These are phyloP conservation scores for Camponotus floridanus DNA, from an alignment of 1,140 invertebrate genomes.

Conservation along the genomic window DNA sequence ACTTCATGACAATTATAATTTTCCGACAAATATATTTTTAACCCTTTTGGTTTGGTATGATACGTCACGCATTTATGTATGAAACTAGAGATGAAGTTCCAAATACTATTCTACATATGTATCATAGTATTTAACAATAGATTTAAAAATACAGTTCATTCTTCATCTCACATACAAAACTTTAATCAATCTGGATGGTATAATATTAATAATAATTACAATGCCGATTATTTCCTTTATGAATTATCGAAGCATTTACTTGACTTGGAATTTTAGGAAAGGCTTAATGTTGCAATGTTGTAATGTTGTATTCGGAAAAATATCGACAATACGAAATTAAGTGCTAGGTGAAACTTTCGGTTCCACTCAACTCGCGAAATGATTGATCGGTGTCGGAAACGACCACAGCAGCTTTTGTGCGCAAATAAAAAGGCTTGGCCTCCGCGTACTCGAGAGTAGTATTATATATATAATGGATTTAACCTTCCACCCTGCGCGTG, in stretches of 20 bases:
- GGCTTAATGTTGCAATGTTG: conserved; percentile 4
- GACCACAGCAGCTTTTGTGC: conserved; percentile 47
- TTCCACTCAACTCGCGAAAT: conserved; percentile 42
- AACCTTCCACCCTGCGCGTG: conserved; percentile 39
- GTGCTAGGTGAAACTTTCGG: conserved; percentile 31
- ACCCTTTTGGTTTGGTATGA: too few species aligned
- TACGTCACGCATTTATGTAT: too few species aligned
- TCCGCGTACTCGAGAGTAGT: conserved; percentile 39
- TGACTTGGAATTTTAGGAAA: background rate
- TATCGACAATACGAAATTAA: conserved; percentile 4
- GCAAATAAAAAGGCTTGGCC: conserved; percentile 66
- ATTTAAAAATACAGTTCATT: too few species aligned
- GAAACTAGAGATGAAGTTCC: too few species aligned
- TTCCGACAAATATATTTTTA: too few species aligned
- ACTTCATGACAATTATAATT: too few species aligned
- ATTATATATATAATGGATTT: conserved; percentile 64
- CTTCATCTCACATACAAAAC: too few species aligned
- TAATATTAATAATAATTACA: background rate
- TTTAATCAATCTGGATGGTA: too few species aligned
- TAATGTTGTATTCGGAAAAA: background rate
- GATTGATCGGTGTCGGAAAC: conserved; percentile 61
- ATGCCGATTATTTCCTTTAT: background rate
- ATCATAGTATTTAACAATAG: too few species aligned
- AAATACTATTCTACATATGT: too few species aligned
- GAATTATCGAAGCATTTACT: background rate